Conservation (phyloP, 37 sponge, comb jelly and placozoan genomes). For the Axinella damicornis region DNA sequence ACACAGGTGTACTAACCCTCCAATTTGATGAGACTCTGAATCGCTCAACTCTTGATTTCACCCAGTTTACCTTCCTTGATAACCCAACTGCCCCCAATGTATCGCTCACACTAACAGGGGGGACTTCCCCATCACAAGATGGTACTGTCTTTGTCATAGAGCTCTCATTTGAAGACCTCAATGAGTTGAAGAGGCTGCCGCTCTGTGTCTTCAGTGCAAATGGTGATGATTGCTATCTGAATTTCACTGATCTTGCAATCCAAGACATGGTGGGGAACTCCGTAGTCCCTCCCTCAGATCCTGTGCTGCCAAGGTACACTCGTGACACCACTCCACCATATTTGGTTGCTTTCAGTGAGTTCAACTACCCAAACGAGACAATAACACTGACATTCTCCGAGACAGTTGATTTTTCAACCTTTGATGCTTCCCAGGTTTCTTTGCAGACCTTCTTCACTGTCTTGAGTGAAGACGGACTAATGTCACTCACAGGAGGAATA, state of each 20-base stretch:
- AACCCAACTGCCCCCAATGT: not conserved
- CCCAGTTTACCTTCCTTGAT: slow-evolving; percentile 53
- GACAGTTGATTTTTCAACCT: slow-evolving; percentile 71
- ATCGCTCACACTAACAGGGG: slow-evolving; percentile 72
- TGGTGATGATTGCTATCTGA: slow-evolving; percentile 74
- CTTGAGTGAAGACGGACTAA: slow-evolving; percentile 4
- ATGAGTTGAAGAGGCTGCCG: slow-evolving; percentile 70
- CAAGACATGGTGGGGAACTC: slow-evolving; percentile 75
- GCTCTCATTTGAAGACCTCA: slow-evolving; percentile 81
- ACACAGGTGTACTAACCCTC: slow-evolving; percentile 57
- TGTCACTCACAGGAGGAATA: slow-evolving; percentile 80
- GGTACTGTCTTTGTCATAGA: slow-evolving; percentile 49
- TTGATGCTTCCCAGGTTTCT: slow-evolving; percentile 59
- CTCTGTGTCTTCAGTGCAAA: slow-evolving; percentile 62
- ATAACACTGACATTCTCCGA: slow-evolving; percentile 86
- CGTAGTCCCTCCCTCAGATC: slow-evolving; percentile 17
- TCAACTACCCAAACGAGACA: slow-evolving; percentile 78
- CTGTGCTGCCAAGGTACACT: slow-evolving; percentile 34
- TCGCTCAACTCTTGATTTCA: slow-evolving; percentile 51
- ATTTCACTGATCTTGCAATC: slow-evolving; percentile 42
- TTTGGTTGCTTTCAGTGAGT: slow-evolving; percentile 81
- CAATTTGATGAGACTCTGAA: slow-evolving; percentile 88
- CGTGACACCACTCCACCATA: slow-evolving; percentile 72
- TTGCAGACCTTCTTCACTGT: slow-evolving; percentile 86
- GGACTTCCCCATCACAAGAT: slow-evolving; percentile 45